These are phyloP conservation scores for Drosophila niveifrons DNA, from an alignment of 2,888 invertebrate species.

Conservation along the genomic window DNA sequence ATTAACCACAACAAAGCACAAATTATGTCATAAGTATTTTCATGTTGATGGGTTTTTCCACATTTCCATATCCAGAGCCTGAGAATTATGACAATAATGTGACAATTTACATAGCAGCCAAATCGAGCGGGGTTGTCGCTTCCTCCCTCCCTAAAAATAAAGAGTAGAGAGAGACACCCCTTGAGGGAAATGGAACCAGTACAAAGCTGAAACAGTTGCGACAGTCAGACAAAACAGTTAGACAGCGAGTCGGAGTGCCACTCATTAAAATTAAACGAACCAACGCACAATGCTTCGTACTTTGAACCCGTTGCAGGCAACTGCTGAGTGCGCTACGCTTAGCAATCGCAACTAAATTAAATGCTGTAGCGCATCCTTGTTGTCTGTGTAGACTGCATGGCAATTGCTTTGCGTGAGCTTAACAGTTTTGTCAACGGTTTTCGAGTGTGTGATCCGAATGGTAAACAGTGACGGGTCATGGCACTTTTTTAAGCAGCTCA, in stretches of 20 bases:
- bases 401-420: conserved; percentile 53
- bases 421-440: conserved; percentile 69
- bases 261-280: conserved; percentile 83
- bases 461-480: conserved; percentile 67
- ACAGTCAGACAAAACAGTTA: conserved; percentile 28
- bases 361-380: conserved; percentile 20
- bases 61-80: conserved; percentile 42
- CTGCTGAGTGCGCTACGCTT: conserved; percentile 22
- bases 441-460: conserved; percentile 79
- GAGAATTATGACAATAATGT: conserved; percentile 76
- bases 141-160: conserved; percentile 1
- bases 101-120: conserved; percentile 68
- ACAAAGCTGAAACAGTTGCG: conserved; percentile 71
- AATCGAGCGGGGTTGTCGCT: conserved; percentile 50
- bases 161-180: conserved; percentile 47
- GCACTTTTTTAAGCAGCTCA: conserved; percentile 77
- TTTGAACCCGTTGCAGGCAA: conserved; percentile 1
- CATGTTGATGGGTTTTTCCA: conserved; percentile 56
- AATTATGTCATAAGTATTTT: conserved; percentile 72
- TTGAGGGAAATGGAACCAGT: conserved; percentile 61
- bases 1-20: conserved; percentile 79
- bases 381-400: conserved; percentile 6
- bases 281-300: conserved; percentile 63
- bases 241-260: conserved; percentile 30
- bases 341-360: neutral